Evolutionary conservation across 2,797 vertebrate genomes (phyloP).

Genomic region (Coccyzus lansbergi): DNA sequence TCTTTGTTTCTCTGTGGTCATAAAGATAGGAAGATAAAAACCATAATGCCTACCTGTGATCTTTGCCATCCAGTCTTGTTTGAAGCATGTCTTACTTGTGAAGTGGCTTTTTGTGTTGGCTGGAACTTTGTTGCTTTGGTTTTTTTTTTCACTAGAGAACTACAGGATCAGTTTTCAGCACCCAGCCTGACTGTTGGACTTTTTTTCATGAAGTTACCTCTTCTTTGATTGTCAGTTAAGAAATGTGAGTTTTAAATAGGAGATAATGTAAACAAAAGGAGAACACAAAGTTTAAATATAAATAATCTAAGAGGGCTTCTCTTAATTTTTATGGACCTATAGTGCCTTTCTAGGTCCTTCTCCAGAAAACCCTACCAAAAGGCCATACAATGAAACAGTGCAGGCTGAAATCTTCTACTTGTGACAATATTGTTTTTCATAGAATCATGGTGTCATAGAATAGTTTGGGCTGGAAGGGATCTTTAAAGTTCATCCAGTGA

Average conservation of each 20-base stretch:
- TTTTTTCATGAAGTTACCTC: not conserved
- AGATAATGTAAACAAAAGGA: not conserved
- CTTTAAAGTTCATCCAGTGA: no score
- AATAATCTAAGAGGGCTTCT: not conserved
- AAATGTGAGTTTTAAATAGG: conserved; percentile 12
- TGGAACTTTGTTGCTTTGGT: not conserved
- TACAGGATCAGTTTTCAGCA: not conserved
- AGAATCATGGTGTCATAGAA: no score
- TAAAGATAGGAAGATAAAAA: conserved; percentile 42
- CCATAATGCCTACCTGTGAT: conserved; percentile 30
- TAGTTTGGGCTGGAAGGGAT: no score
- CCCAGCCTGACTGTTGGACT: not conserved
- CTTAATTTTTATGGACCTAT: not conserved
- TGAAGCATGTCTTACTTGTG: conserved; percentile 34
- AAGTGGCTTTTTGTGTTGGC: conserved; percentile 40
- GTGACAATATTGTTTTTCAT: not conserved
- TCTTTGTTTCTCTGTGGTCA: conserved; percentile 8
- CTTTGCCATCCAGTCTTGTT: conserved; percentile 20
- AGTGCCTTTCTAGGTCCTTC: not conserved
- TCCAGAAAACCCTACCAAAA: not conserved
- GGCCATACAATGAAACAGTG: not conserved
- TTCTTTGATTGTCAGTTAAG: not conserved
- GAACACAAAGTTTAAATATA: not conserved
- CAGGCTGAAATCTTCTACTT: not conserved
- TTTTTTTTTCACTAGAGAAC: not conserved